Evolutionary conservation across 2,888 invertebrate species (phyloP), one percentile per base, ranked within the genome.

Genomic region (Glaucopsyche alexis): DNA sequence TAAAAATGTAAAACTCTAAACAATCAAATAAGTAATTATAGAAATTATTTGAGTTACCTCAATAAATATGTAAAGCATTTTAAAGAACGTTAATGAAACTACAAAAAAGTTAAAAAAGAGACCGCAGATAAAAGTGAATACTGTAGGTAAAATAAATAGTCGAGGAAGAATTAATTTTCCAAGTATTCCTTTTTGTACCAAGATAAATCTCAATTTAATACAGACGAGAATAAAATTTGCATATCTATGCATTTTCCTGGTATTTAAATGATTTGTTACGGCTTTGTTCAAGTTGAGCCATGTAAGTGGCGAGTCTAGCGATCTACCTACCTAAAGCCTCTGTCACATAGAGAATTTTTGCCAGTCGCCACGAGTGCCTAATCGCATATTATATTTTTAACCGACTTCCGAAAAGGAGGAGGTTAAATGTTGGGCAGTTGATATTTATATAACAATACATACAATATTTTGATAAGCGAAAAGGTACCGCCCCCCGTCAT

Each of bases 131-230:
- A 67, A 16, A 42, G 11, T 42, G 67, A 42, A 67, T 45, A 60
- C 13, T 11, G 60, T 29, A 67, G n/a, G n/a, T n/a, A 45, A 67
- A 67, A 45, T 67, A 67, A 67, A 42, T 19, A 42, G 42, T 67
- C 45, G 67, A n/a, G 45, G 14, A 45, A 45, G 45, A 45, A 45
- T 67, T 45, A 67, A 45, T 67, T 19, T 60, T 60, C 60, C 60
- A 29, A 60, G 60, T 45, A 67, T 45, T 45, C 19, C 66, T 67
- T 67, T 16, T 67, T 45, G 67, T 11, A n/a, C 45, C 16, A 60
- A 60, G 42, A 67, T 19, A n/a, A 67, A 45, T 67, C 45, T 42
- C 45, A 42, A 67, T 45, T 67, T 67, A 67, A 67, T 67, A 67
- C n/a, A 19, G 42, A 45, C 42, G 42, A 19, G 45, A 19, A 67